Conservation (phyloP, 2,113 vertebrate genomes). For the Vulpes lagopus region DNA sequence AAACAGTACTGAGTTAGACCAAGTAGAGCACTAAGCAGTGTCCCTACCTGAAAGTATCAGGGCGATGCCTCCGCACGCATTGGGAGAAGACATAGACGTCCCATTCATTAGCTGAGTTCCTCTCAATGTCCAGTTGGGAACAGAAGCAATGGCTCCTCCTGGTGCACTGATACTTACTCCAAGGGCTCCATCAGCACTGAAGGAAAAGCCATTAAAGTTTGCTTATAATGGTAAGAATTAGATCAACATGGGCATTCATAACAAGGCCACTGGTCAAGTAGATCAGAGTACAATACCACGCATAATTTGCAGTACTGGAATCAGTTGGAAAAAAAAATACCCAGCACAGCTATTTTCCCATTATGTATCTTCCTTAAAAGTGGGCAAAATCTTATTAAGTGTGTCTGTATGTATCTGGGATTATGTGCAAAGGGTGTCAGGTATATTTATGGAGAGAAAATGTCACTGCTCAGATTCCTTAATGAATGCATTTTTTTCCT, state of each 20-base stretch:
- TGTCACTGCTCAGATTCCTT: background rate
- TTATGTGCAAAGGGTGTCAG: background rate
- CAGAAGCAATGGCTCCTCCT: slow-evolving; percentile 98
- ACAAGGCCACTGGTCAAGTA: background rate
- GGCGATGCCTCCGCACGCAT: slow-evolving; percentile 97
- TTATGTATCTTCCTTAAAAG: background rate
- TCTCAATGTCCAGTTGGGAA: slow-evolving; percentile 98
- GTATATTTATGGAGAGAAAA: background rate
- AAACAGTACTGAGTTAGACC: background rate
- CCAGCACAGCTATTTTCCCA: background rate
- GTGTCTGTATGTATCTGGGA: background rate
- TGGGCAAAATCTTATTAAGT: background rate
- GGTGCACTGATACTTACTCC: slow-evolving; percentile 98
- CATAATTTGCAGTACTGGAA: background rate
- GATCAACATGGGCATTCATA: background rate
- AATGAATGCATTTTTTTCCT: background rate
- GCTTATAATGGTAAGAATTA: background rate
- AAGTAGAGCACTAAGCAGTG: too few relatives aligned
- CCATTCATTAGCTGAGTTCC: slow-evolving; percentile 99
- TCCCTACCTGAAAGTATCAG: slow-evolving; percentile 95
- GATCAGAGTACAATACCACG: background rate
- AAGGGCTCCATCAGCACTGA: slow-evolving; percentile 95
- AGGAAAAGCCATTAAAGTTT: slow-evolving; percentile 29
- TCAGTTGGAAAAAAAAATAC: background rate
- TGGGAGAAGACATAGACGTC: slow-evolving; percentile 99